phyloP scores from a whole-genome alignment of 1,140 invertebrate genomes.

The Arion vulgaris region DNA sequence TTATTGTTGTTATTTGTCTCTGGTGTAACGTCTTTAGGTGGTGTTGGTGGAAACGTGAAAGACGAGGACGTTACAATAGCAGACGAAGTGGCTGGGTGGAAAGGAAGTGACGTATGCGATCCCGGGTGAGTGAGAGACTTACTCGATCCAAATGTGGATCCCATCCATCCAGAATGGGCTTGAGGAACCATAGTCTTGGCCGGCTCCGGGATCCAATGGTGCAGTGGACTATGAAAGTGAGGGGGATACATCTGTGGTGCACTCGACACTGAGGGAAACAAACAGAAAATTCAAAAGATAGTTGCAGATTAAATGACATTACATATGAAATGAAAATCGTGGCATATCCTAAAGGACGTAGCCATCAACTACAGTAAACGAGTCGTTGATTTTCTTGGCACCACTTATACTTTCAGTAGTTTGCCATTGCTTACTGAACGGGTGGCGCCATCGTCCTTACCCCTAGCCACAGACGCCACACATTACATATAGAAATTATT shows the following conservation, averaged over 20 bases:
- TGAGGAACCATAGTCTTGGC: constrained; percentile 75
- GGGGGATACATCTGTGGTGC: constrained; percentile 89
- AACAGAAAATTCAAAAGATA: neutral
- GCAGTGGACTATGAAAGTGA: constrained; percentile 89
- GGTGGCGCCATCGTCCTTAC: too few relatives aligned
- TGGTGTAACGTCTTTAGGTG: constrained; percentile 93
- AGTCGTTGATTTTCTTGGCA: too few relatives aligned
- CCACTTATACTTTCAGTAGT: too few relatives aligned
- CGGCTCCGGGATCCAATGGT: constrained; percentile 82
- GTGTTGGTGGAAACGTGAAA: constrained; percentile 93
- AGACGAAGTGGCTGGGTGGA: constrained; percentile 89
- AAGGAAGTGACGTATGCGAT: constrained; percentile 75
- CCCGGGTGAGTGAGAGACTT: constrained; percentile 55
- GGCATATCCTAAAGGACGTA: too few relatives aligned
- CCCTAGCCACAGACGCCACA: too few relatives aligned
- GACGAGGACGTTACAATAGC: constrained; percentile 77
- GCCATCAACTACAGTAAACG: too few relatives aligned
- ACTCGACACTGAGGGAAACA: constrained; percentile 64
- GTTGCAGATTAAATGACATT: too few relatives aligned
- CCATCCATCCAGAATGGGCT: constrained; percentile 72
- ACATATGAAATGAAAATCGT: too few relatives aligned
- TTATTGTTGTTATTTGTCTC: constrained; percentile 77
- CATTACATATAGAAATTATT: too few relatives aligned
- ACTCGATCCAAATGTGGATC: constrained; percentile 76
- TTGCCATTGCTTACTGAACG: too few relatives aligned